Conservation (phyloP, 1,140 invertebrate genomes). For the Polyergus mexicanus region DNA sequence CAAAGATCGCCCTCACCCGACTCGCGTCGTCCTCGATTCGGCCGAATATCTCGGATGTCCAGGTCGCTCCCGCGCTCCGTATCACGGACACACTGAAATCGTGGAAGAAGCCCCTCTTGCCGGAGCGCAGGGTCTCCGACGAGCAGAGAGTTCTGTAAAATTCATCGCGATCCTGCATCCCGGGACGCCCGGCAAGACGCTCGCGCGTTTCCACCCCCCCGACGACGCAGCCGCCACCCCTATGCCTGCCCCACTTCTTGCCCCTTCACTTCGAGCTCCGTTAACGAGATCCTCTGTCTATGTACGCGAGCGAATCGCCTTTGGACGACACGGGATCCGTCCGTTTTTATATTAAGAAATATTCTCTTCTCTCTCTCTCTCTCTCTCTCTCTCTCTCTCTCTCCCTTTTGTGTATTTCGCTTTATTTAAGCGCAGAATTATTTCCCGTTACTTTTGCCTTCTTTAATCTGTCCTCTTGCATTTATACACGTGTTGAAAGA, state of each 20-base stretch:
- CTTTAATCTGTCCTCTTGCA: background rate
- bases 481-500: background rate
- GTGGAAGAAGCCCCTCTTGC: conserved; percentile 88
- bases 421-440: background rate
- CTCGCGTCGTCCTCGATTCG: conserved; percentile 86
- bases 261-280: background rate
- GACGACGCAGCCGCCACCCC: background rate
- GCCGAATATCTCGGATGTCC: conserved; percentile 87
- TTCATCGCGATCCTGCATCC: conserved; percentile 63
- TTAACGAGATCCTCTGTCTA: conserved; percentile 4
- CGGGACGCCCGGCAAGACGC: background rate
- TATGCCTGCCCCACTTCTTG: background rate
- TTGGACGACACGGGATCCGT: conserved; percentile 28
- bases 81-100: conserved; percentile 87
- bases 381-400: background rate
- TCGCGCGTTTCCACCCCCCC: background rate
- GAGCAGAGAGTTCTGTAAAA: conserved; percentile 86
- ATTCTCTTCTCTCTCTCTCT: background rate
- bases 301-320: background rate
- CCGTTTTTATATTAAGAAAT: too few relatives aligned
- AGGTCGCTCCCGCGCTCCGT: conserved; percentile 83
- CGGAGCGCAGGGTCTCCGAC: conserved; percentile 88
- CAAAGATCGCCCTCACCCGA: conserved; percentile 86
- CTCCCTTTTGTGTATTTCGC: background rate
- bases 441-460: background rate